Base-by-base conservation (phyloP, 2,797 vertebrate genomes). In the Acropternis orthonyx region DNA sequence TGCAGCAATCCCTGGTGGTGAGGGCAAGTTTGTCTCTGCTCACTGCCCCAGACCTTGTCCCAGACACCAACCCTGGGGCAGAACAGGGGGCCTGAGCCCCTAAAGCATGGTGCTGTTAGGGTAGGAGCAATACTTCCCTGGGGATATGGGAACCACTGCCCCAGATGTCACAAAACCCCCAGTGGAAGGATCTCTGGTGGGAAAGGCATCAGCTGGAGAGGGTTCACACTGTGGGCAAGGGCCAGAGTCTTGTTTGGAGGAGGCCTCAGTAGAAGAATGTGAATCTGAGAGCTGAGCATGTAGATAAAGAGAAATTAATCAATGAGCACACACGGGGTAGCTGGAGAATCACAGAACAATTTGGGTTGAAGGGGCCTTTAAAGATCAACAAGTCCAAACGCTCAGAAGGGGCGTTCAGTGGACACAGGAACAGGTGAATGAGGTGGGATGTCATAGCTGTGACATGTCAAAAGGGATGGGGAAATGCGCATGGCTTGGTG, bases 271-370 rank as follows among this genome's bases (percentile, higher is more conserved):
- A 30, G 34, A 62, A 77, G 12, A 78, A 4, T 3, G 5, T 15
- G 48, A 7, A 32, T 75, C 32, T 89, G 66, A 34, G 44, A 74
- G 30, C 44, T 54, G 44, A 6, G 19, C 6, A 5, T 14, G 6
- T 3, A 32, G 39, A 21, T 41, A 16, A 32, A 34, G 56, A 69
- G 84, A 71, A 46, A 13, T 24, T 39, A 19, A 10, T 58, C 48
- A 16, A 0, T 9, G 20, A 61, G 13, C 5, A 7, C 1, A 1
- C 4, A 3, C 6, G 12, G 30, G 32, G n/a, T 44, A 46, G 49
- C 58, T 81, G 80, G 37, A 85, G 56, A 6, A 10, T 14, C 65
- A 22, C 9, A 2, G 51, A 65, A 20, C 7, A 15, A 12, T 20
- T 65, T 23, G 58, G n/a, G 11, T 34, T 44, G 66, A 39, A 77